Conservation (phyloP, 1,140 invertebrate genomes). For the Drepana arcuata region DNA sequence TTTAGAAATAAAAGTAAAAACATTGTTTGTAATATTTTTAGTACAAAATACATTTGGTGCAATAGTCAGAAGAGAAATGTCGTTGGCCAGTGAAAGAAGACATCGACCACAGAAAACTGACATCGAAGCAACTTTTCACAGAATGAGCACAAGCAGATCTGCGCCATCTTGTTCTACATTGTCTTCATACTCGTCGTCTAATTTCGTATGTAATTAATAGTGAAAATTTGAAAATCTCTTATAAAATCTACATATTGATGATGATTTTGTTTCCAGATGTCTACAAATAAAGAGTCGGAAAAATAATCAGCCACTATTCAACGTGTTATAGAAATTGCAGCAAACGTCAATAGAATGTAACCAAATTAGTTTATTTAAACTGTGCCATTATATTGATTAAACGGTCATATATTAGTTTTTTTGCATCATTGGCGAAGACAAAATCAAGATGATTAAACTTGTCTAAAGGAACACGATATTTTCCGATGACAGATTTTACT, state of each 20-base stretch:
- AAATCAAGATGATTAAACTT: slow-evolving; percentile 80
- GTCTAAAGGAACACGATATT: slow-evolving; percentile 70
- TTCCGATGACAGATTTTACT: slow-evolving; percentile 71
- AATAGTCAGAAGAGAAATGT: slow-evolving; percentile 45
- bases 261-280: too few relatives aligned
- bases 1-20: too few relatives aligned
- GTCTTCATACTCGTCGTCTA: slow-evolving; percentile 18
- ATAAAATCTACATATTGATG: too few relatives aligned
- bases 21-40: slow-evolving; percentile 21
- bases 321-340: too few relatives aligned
- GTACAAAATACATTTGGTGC: slow-evolving; percentile 44
- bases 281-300: too few relatives aligned
- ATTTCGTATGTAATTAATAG: slow-evolving; percentile 21
- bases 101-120: slow-evolving; percentile 11
- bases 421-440: slow-evolving; percentile 76
- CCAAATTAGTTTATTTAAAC: slow-evolving; percentile 34
- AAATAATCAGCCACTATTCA: too few relatives aligned
- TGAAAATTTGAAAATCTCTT: too few relatives aligned
- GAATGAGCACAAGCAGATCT: slow-evolving; percentile 17
- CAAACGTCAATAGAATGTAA: too few relatives aligned
- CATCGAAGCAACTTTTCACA: slow-evolving; percentile 32
- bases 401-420: slow-evolving; percentile 73
- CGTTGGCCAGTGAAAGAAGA: slow-evolving; percentile 25
- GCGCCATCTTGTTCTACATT: slow-evolving; percentile 19
- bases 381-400: slow-evolving; percentile 71